Conservation (phyloP, 2,113 vertebrate species). For the Neodontobutis hainanensis region DNA sequence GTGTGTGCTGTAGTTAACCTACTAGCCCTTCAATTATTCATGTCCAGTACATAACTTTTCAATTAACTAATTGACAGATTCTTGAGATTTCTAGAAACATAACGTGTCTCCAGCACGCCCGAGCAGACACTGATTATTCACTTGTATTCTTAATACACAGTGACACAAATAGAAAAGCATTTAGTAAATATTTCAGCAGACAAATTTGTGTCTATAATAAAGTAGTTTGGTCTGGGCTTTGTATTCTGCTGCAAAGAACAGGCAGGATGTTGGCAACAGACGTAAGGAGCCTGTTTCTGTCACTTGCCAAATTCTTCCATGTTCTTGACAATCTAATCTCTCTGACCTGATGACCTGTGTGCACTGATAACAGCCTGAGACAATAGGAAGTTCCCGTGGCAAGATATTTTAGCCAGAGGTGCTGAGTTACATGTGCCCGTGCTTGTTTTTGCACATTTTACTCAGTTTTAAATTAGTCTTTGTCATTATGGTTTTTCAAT, state of each 20-base stretch:
- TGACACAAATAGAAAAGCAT: constrained; percentile 45
- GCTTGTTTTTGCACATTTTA: constrained; percentile 13
- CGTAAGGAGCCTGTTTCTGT: constrained; percentile 61
- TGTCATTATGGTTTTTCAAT: neutral
- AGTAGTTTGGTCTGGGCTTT: neutral
- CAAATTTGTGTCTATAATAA: constrained; percentile 59
- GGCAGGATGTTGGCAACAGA: constrained; percentile 41
- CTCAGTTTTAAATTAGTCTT: neutral
- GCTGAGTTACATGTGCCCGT: constrained; percentile 12
- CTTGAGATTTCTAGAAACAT: constrained; percentile 55
- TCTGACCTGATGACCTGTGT: constrained; percentile 65
- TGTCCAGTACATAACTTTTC: constrained; percentile 73
- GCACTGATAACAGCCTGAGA: constrained; percentile 55
- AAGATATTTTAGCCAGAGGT: neutral
- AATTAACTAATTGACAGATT: constrained; percentile 74
- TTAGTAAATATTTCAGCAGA: constrained; percentile 67
- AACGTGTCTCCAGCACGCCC: constrained; percentile 43
- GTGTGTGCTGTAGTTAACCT: constrained; percentile 53
- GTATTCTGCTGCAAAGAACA: neutral
- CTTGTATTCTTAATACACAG: constrained; percentile 54
- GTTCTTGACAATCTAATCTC: constrained; percentile 68
- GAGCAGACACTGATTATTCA: constrained; percentile 22
- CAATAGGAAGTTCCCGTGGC: constrained; percentile 47
- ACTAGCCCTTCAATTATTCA: constrained; percentile 70
- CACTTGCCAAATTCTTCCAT: constrained; percentile 59